Conservation (phyloP, 92 coral and sea anemone genomes). For the Paramuricea clavata region DNA sequence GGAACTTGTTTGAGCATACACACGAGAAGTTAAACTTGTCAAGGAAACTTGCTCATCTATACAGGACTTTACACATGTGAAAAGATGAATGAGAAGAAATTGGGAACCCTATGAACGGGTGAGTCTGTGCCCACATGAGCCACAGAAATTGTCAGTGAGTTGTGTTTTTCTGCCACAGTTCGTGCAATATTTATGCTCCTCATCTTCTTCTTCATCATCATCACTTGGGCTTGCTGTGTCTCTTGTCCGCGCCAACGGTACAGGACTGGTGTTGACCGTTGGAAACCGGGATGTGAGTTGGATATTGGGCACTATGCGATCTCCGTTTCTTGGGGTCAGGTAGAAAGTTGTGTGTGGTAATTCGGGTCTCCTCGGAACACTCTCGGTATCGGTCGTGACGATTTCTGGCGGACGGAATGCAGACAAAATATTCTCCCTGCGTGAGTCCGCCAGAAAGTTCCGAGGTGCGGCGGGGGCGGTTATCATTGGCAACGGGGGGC, state of each 20-base stretch:
- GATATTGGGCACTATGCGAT: constrained; percentile 84
- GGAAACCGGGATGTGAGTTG: constrained; percentile 84
- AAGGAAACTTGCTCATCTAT: too few relatives aligned
- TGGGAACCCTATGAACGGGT: not conserved
- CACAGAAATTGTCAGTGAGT: constrained; percentile 88
- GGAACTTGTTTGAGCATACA: too few relatives aligned
- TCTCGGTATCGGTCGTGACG: constrained; percentile 50
- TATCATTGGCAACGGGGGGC: constrained; percentile 32
- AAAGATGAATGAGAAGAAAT: not conserved
- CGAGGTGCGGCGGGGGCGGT: constrained; percentile 12
- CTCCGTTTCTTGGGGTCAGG: constrained; percentile 71
- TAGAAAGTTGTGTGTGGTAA: constrained; percentile 81
- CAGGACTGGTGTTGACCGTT: constrained; percentile 75
- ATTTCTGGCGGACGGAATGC: constrained; percentile 45
- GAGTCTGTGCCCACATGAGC: constrained; percentile 89
- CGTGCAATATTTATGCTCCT: constrained; percentile 81
- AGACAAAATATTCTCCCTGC: constrained; percentile 16
- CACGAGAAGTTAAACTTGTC: too few relatives aligned
- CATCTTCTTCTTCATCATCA: constrained; percentile 69
- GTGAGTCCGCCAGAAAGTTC: constrained; percentile 20
- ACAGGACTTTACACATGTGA: not conserved
- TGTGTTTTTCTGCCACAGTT: constrained; percentile 90
- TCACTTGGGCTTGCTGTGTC: constrained; percentile 66
- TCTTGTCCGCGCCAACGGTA: constrained; percentile 78
- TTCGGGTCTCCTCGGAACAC: constrained; percentile 86